Base-by-base conservation (phyloP, 2,113 vertebrate species). In the Muscicapa adusta region DNA sequence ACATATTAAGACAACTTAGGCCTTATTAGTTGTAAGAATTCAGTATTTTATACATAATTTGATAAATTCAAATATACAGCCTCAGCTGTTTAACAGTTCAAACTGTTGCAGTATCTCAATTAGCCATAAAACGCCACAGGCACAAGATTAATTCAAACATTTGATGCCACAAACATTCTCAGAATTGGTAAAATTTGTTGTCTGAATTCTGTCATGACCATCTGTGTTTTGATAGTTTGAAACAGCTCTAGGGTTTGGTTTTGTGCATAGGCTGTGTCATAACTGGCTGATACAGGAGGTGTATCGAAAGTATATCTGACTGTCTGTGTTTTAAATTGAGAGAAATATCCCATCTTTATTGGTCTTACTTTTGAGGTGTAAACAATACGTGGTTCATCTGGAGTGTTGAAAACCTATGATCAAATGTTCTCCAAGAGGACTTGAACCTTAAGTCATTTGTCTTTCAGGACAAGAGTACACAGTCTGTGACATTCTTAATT, bases 261-360 rank as follows among this genome's bases (percentile, higher is more conserved):
- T 62, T 70, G 10, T 62, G 9, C 8, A 2, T 74, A 29, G 57
- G 10, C 8, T 65, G 28, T 68, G n/a, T n/a, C 33, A 12, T 68
- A 77, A 53, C 22, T 3, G 0, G 36, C n/a, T 61, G 18, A 42
- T 42, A 11, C 6, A 38, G 10, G 34, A 75, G 5, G 4, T 61
- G 3, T 28, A 28, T 53, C 0, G 0, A 34, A 24, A 58, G 29
- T 22, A 1, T 28, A 6, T 47, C 13, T 70, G 8, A 33, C 29
- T 56, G 25, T 2, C 7, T 47, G 14, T 14, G 9, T 56, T 73
- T 91, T 61, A 91, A 65, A 36, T 28, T 4, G 40, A 47, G 40
- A 67, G 45, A 61, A 72, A 34, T 33, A 38, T 3, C 20, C 6
- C 11, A 58, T 38, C 22, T 60, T 47, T 43, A 10, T 47, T 62